Percentiles rank a stretch among this genome's conserved stretches.
These are phyloP conservation scores for Scolopax rusticola DNA, from an alignment of 2,797 vertebrate species.

Conservation along the genomic window DNA sequence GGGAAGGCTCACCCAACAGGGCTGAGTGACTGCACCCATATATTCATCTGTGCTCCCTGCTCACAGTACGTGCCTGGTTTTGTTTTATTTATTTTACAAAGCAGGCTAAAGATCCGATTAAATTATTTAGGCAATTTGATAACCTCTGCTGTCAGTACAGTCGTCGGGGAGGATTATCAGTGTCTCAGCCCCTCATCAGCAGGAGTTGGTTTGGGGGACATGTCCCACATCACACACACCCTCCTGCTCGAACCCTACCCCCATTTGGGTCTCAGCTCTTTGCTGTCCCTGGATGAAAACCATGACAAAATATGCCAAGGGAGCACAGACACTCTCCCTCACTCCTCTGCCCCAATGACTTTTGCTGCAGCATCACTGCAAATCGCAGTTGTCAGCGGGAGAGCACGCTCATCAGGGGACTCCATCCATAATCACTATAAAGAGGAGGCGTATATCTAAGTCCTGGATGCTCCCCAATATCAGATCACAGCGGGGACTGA, in stretches of 20 bases:
- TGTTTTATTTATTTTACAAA: background rate
- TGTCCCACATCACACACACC: background rate
- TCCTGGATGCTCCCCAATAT: constrained; percentile 35
- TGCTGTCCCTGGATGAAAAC: background rate
- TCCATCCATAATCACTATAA: background rate
- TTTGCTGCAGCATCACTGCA: background rate
- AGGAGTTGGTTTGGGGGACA: background rate
- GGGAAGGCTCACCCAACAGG: background rate
- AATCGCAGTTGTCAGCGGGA: background rate
- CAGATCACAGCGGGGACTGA: background rate
- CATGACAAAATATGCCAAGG: background rate
- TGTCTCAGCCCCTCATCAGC: background rate
- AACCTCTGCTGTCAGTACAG: background rate
- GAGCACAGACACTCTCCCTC: background rate
- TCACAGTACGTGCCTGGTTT: fast-evolving
- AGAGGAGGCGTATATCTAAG: background rate
- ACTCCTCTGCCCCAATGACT: background rate
- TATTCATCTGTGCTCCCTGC: fast-evolving
- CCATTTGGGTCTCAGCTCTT: background rate
- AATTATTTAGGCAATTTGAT: background rate
- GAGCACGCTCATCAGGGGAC: background rate
- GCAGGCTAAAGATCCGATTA: fast-evolving
- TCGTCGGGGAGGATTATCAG: fast-evolving
- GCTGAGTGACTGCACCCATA: background rate
- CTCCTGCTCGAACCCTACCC: background rate